Evolutionary conservation across 1,140 invertebrate genomes (phyloP).

Genomic region (Oppia nitens): DNA sequence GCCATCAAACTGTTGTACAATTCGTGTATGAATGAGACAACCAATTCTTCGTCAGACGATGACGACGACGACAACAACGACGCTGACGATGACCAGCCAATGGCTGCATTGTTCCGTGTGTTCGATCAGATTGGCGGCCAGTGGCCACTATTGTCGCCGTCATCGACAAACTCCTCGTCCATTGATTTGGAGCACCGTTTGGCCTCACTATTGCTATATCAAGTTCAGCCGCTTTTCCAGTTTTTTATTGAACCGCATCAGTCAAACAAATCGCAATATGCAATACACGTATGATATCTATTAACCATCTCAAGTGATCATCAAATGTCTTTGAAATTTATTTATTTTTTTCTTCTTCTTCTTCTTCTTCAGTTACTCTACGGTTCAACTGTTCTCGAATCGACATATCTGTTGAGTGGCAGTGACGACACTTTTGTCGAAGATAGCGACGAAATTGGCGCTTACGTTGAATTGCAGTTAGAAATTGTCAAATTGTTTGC

Average conservation of each 20-base stretch:
- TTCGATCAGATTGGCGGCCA: slow-evolving; percentile 26
- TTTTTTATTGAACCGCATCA: slow-evolving; percentile 35
- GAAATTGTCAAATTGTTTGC: neutral
- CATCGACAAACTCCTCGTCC: neutral
- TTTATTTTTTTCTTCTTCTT: too few species aligned
- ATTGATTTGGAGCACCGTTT: slow-evolving; percentile 30
- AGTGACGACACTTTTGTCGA: neutral
- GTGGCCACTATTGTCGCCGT: slow-evolving; percentile 33
- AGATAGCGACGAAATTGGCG: neutral
- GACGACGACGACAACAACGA: slow-evolving; percentile 4
- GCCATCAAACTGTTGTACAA: slow-evolving; percentile 35
- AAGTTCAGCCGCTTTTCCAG: slow-evolving; percentile 36
- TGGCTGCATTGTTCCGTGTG: slow-evolving; percentile 26
- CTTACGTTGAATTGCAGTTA: slow-evolving; percentile 1
- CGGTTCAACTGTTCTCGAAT: slow-evolving; percentile 28
- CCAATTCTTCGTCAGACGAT: neutral
- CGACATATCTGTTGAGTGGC: slow-evolving; percentile 24
- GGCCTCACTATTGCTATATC: slow-evolving; percentile 32
- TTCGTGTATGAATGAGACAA: slow-evolving; percentile 34
- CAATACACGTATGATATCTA: slow-evolving; percentile 29
- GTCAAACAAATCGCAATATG: slow-evolving; percentile 34
- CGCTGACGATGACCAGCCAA: slow-evolving; percentile 24
- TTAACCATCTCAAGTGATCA: slow-evolving; percentile 21
- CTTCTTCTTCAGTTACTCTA: slow-evolving; percentile 27
- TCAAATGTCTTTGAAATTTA: too few species aligned